These are phyloP conservation scores for Lacerta viridis DNA, from an alignment of 2,797 vertebrate genomes.

Conservation along the genomic window DNA sequence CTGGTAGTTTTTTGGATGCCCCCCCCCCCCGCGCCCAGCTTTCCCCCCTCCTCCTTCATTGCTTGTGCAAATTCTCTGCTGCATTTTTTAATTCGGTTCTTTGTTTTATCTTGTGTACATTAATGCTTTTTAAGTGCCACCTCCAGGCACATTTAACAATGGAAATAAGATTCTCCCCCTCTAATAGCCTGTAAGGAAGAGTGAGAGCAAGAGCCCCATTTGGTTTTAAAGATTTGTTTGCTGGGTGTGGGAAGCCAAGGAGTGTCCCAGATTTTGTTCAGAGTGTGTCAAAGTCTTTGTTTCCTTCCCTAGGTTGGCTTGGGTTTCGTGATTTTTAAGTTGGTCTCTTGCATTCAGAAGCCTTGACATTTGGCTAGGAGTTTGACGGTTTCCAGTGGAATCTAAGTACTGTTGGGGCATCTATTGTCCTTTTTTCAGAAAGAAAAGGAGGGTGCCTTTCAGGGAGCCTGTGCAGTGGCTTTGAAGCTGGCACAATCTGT, in stretches of 20 bases:
- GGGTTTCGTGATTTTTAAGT: not conserved
- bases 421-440: not conserved
- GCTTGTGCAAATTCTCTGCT: conserved; percentile 1
- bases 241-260: not conserved
- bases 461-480: conserved; percentile 11
- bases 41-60: not conserved
- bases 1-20: not conserved
- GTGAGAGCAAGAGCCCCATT: not conserved
- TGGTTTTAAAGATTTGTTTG: not conserved
- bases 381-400: conserved; percentile 1
- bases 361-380: not conserved
- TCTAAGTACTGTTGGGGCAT: not conserved
- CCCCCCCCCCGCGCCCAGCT: not conserved
- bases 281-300: not conserved
- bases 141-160: conserved; percentile 3
- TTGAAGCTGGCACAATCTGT: conserved; percentile 7
- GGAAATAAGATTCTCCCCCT: conserved; percentile 11
- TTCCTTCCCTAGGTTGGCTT: not conserved
- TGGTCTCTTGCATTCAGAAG: not conserved
- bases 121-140: conserved; percentile 2
- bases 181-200: not conserved
- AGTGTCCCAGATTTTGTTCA: not conserved
- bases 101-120: conserved; percentile 28
- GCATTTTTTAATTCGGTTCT: conserved; percentile 27
- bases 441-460: not conserved